phyloP scores from a whole-genome alignment of 2,113 vertebrate genomes.

The Microcebus griseorufus region DNA sequence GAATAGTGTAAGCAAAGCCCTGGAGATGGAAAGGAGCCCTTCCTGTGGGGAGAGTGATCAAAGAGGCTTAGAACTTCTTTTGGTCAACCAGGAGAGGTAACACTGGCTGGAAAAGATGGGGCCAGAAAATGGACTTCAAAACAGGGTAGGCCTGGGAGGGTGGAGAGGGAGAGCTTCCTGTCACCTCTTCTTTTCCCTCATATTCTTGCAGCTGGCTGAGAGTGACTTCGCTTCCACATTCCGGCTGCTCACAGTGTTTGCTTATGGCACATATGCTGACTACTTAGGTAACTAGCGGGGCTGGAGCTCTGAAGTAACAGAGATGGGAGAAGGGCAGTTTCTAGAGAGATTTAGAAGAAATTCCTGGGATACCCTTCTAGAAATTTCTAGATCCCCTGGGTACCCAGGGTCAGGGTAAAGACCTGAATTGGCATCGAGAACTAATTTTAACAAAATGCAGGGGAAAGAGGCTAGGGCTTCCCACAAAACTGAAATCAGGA shows the following conservation, averaged over 20 bases:
- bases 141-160: neutral
- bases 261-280: constrained; percentile 96
- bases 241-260: constrained; percentile 96
- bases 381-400: neutral
- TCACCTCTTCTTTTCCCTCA: constrained; percentile 81
- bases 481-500: neutral
- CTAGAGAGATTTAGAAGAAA: neutral
- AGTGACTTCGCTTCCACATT: constrained; percentile 94
- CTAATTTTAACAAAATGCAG: neutral
- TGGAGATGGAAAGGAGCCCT: neutral
- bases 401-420: neutral
- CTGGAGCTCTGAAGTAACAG: neutral
- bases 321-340: constrained; percentile 30
- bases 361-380: neutral
- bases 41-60: neutral
- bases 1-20: neutral
- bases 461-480: neutral
- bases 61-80: neutral
- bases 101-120: neutral
- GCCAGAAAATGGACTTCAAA: neutral
- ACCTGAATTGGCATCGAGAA: neutral
- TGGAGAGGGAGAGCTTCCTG: neutral
- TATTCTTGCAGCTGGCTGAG: constrained; percentile 90
- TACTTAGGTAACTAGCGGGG: constrained; percentile 90
- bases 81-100: neutral